These are phyloP conservation scores for Protonemura montana DNA, from an alignment of 2,888 invertebrate genomes.

Conservation along the genomic window DNA sequence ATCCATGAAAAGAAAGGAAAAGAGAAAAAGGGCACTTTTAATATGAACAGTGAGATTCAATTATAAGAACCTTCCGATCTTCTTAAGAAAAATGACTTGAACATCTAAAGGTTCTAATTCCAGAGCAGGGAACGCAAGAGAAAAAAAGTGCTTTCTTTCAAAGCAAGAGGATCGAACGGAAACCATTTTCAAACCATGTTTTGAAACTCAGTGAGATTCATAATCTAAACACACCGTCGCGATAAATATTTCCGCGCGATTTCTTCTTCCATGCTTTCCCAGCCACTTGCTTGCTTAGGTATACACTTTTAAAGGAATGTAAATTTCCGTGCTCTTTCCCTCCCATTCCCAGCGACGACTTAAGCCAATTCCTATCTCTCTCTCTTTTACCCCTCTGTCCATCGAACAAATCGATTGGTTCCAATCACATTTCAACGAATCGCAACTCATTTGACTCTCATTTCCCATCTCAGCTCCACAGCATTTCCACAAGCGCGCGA, in stretches of 20 bases:
- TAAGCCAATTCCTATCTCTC: not conserved
- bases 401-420: not conserved
- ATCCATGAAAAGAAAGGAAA: not conserved
- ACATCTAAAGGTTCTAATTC: not conserved
- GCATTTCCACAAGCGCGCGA: not conserved
- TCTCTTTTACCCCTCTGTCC: not conserved
- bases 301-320: conserved; percentile 7
- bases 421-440: not conserved
- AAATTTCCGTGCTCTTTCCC: not conserved
- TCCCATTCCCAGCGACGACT: not conserved
- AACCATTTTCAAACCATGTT: not conserved
- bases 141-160: not conserved
- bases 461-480: not conserved
- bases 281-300: not conserved
- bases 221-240: not conserved
- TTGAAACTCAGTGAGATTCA: not conserved
- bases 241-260: not conserved
- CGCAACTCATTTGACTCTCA: not conserved
- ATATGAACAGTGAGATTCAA: not conserved
- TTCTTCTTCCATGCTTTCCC: not conserved
- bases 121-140: not conserved
- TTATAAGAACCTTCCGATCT: not conserved
- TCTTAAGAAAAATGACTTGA: not conserved
- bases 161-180: not conserved
- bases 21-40: not conserved